phyloP scores from a whole-genome alignment of 2,113 vertebrate genomes.

The Cacatua alba region DNA sequence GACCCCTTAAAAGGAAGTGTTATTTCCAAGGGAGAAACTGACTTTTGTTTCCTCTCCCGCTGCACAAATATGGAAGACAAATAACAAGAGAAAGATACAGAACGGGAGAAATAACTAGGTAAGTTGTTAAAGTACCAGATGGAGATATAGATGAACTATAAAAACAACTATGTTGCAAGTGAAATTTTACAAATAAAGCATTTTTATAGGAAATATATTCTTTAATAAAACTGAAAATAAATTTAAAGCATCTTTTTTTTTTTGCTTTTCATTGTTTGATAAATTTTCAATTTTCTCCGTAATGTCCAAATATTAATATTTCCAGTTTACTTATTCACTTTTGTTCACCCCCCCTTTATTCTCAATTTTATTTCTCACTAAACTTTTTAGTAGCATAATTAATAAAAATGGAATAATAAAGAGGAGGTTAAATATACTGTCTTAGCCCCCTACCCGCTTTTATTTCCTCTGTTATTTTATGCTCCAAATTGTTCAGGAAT shows the following conservation, averaged over 20 bases:
- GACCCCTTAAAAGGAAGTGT: slow-evolving; percentile 19
- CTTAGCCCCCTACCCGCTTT: fast-evolving
- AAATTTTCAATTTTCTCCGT: too few species aligned
- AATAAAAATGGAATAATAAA: neutral
- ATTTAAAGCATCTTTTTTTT: too few species aligned
- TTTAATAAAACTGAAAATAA: neutral
- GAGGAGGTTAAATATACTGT: neutral
- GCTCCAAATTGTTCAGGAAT: neutral
- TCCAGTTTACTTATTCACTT: fast-evolving
- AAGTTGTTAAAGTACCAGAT: neutral
- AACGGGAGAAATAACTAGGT: neutral
- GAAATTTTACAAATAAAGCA: neutral
- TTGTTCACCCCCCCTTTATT: fast-evolving
- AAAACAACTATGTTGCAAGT: fast-evolving
- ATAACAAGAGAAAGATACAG: neutral
- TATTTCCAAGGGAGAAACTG: slow-evolving; percentile 2
- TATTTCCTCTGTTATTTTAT: neutral
- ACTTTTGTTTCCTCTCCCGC: neutral
- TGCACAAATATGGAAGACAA: neutral
- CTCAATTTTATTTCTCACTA: neutral
- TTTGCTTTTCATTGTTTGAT: too few species aligned
- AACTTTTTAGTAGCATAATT: neutral
- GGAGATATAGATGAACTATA: neutral
- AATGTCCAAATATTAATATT: neutral
- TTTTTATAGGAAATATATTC: neutral